A percentile compares a stretch with the other conserved stretches of the same genome.
These are phyloP conservation scores for Diabrotica virgifera DNA, from an alignment of 1,140 invertebrate genomes.

Conservation along the genomic window DNA sequence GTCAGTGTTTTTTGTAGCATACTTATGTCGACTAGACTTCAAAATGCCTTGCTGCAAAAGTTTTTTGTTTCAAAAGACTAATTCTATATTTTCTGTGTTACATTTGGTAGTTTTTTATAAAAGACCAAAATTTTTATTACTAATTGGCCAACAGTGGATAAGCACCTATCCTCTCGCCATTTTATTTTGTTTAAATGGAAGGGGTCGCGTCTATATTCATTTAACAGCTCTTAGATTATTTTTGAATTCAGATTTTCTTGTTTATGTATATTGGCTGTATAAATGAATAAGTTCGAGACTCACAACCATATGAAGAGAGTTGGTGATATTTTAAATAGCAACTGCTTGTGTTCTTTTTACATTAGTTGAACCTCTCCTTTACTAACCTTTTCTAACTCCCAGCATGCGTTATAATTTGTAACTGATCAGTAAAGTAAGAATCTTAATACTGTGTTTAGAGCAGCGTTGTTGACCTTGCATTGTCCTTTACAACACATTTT, in stretches of 20 bases:
- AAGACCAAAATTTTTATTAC: slow-evolving; percentile 9
- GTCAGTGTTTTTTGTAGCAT: slow-evolving; percentile 46
- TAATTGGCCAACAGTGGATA: slow-evolving; percentile 38
- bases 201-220: neutral
- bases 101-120: slow-evolving; percentile 27
- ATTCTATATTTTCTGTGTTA: slow-evolving; percentile 16
- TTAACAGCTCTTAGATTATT: neutral
- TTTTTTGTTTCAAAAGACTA: slow-evolving; percentile 15
- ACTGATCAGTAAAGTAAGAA: neutral
- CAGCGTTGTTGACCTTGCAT: neutral
- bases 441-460: neutral
- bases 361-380: slow-evolving; percentile 14
- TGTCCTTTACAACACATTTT: neutral
- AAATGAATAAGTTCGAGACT: neutral
- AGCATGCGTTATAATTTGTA: slow-evolving; percentile 28
- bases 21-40: slow-evolving; percentile 34
- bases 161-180: slow-evolving; percentile 37
- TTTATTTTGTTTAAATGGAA: slow-evolving; percentile 35
- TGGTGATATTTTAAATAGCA: slow-evolving; percentile 46
- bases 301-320: slow-evolving; percentile 32
- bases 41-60: slow-evolving; percentile 34
- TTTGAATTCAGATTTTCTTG: too few relatives aligned
- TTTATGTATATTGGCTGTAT: too few relatives aligned
- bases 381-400: slow-evolving; percentile 27
- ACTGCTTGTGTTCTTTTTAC: slow-evolving; percentile 34